Conservation (phyloP, 2,888 invertebrate genomes). For the Calephelis perditalis region DNA sequence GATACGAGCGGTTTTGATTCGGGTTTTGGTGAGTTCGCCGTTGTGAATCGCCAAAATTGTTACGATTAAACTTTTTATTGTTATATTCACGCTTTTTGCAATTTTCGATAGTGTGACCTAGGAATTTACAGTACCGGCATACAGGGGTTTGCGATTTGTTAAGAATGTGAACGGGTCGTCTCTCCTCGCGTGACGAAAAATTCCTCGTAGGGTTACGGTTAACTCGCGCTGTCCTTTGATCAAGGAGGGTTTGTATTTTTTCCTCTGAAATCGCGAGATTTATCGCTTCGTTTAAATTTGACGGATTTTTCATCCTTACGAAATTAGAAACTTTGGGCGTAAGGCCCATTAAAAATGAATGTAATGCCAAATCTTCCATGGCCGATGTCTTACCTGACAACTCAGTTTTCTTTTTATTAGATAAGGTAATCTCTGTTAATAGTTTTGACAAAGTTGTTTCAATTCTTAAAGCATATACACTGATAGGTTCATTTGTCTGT, state of each 20-base stretch:
- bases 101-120: not conserved
- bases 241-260: constrained; percentile 5
- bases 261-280: constrained; percentile 17
- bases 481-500: not conserved
- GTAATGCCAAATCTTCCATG: constrained; percentile 17
- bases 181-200: not conserved
- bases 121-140: not conserved
- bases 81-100: not conserved
- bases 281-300: constrained; percentile 17
- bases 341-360: constrained; percentile 14
- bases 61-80: not conserved
- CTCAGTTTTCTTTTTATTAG: constrained; percentile 2
- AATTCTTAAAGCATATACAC: not conserved
- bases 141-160: not conserved
- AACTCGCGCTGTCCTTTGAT: not conserved
- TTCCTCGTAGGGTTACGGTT: not conserved
- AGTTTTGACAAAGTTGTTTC: not conserved
- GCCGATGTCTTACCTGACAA: constrained; percentile 2
- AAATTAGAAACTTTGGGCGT: constrained; percentile 11
- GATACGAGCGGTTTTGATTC: not conserved
- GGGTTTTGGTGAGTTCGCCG: not conserved
- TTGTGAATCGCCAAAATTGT: not conserved
- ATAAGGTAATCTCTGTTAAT: not conserved
- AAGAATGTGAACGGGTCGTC: not conserved
- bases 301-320: constrained; percentile 8